These are phyloP conservation scores for Melinaea menophilus DNA, from an alignment of 2,888 invertebrate genomes.

Conservation along the genomic window DNA sequence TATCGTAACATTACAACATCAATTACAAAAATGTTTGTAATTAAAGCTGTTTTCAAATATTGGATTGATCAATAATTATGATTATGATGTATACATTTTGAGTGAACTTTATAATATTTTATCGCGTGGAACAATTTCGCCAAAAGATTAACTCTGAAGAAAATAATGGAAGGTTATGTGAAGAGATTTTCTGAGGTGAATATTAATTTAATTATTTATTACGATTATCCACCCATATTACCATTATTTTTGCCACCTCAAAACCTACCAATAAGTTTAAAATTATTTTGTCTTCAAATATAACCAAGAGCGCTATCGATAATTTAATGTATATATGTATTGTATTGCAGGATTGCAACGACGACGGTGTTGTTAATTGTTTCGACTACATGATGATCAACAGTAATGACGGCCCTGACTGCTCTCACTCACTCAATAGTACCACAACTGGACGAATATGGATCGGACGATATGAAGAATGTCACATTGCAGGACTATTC, in stretches of 20 bases:
- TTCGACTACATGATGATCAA: slow-evolving; percentile 81
- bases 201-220: not conserved
- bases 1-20: too few species aligned
- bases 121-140: slow-evolving; percentile 82
- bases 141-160: slow-evolving; percentile 74
- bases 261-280: too few species aligned
- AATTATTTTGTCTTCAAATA: too few species aligned
- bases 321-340: not conserved
- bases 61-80: too few species aligned
- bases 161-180: slow-evolving; percentile 78
- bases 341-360: slow-evolving; percentile 76
- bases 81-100: too few species aligned
- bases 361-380: slow-evolving; percentile 79
- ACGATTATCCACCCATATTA: too few species aligned
- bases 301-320: too few species aligned
- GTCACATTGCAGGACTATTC: slow-evolving; percentile 24
- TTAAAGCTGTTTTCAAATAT: too few species aligned
- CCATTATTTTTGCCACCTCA: too few species aligned
- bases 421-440: slow-evolving; percentile 57
- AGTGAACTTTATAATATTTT: slow-evolving; percentile 37
- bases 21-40: too few species aligned
- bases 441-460: slow-evolving; percentile 61
- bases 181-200: slow-evolving; percentile 77
- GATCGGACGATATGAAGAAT: slow-evolving; percentile 58
- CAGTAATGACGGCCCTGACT: slow-evolving; percentile 77